Percentiles rank a stretch among this genome's conserved stretches.
phyloP scores from a whole-genome alignment of 2,797 vertebrate species.

The Sebastes dallii region DNA sequence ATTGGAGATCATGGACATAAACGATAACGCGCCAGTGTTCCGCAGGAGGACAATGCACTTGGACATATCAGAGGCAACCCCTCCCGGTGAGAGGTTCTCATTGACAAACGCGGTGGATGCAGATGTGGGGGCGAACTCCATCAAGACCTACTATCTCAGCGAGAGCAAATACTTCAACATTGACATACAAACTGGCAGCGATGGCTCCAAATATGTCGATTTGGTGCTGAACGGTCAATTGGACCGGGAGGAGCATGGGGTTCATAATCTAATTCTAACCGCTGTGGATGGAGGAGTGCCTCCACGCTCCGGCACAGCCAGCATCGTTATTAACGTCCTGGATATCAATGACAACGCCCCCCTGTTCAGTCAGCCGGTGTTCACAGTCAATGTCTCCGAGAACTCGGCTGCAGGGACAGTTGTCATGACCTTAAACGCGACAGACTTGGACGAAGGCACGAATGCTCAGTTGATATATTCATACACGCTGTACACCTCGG shows the following conservation, averaged over 20 bases:
- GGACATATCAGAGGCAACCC: constrained; percentile 84
- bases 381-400: constrained; percentile 77
- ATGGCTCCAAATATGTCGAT: constrained; percentile 85
- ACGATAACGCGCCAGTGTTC: constrained; percentile 86
- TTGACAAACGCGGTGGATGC: constrained; percentile 87
- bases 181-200: constrained; percentile 82
- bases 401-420: constrained; percentile 76
- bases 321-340: constrained; percentile 81
- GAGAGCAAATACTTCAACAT: constrained; percentile 84
- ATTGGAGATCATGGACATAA: constrained; percentile 85
- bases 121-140: constrained; percentile 85
- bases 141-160: constrained; percentile 86
- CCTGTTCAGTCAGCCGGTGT: constrained; percentile 78
- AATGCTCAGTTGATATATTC: constrained; percentile 79
- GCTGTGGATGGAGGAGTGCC: constrained; percentile 84
- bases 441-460: constrained; percentile 80
- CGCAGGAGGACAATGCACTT: constrained; percentile 82
- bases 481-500: constrained; percentile 84
- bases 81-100: constrained; percentile 85
- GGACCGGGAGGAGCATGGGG: constrained; percentile 82
- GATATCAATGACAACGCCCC: constrained; percentile 88
- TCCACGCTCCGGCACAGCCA: constrained; percentile 82
- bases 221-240: constrained; percentile 81
- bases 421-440: constrained; percentile 82
- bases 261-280: constrained; percentile 82